Evolutionary conservation across 1,140 invertebrate species (phyloP).

Genomic region (Pissodes strobi): DNA sequence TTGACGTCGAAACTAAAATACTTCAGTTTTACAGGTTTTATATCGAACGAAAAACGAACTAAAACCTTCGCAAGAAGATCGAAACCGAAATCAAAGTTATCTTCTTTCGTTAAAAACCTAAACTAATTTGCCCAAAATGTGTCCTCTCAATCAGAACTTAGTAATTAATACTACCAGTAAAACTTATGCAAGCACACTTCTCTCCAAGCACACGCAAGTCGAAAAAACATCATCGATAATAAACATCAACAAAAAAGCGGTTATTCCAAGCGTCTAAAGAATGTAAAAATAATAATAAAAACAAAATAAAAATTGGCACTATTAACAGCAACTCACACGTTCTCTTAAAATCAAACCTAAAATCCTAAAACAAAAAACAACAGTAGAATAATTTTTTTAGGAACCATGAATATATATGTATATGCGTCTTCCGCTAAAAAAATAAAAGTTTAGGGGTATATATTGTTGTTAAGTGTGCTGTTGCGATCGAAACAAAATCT

Average conservation of each 20-base stretch:
- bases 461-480: background rate
- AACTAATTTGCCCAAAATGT: slow-evolving; percentile 8
- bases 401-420: slow-evolving; percentile 24
- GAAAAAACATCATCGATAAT: background rate
- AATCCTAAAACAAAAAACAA: slow-evolving; percentile 13
- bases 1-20: no score
- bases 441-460: slow-evolving; percentile 6
- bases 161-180: background rate
- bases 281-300: slow-evolving; percentile 12
- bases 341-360: slow-evolving; percentile 11
- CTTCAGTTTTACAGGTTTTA: no score
- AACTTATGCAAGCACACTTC: slow-evolving; percentile 4
- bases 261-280: slow-evolving; percentile 13
- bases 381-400: slow-evolving; percentile 27
- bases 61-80: background rate
- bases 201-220: slow-evolving; percentile 3
- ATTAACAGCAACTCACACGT: slow-evolving; percentile 22
- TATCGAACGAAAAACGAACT: background rate
- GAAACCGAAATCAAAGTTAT: background rate
- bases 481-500: background rate
- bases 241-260: slow-evolving; percentile 24
- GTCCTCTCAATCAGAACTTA: slow-evolving; percentile 1
- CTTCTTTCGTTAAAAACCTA: slow-evolving; percentile 6
- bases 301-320: slow-evolving; percentile 29
- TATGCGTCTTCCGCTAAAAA: slow-evolving; percentile 16